Evolutionary conservation across 2,888 invertebrate species (phyloP), one percentile per base, ranked within the genome.

Genomic region (Panorpa germanica): DNA sequence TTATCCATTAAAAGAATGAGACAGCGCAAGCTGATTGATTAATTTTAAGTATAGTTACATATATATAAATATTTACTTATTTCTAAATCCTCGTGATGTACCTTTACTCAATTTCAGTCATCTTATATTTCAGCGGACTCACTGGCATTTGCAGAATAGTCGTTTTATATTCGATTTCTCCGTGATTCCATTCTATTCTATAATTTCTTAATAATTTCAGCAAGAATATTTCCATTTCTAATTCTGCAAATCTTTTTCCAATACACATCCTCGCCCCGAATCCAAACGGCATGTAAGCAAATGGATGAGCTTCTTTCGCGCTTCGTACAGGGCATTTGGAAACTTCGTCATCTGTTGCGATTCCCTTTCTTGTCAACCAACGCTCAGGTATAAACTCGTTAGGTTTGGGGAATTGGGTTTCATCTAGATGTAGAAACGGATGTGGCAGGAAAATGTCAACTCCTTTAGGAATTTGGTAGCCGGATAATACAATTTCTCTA

Each of bases 301-400:
- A 52, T 0, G 51, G 48, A 35, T 43, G 41, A 3, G 39, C 28
- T 12, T 36, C 33, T 22, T 41, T 37, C 1, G 34, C 20, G 4
- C 30, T n/a, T n/a, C n/a, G n/a, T n/a, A n/a, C 18, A 4, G 39
- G 36, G 19, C 28, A 22, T 20, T 19, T 28, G 11, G 26, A n/a
- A 16, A 7, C 13, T n/a, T 29, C 13, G 17, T 17, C 9, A 3
- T 4, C 44, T 3, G 12, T 18, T n/a, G n/a, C n/a, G n/a, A n/a
- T n/a, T 16, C n/a, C 15, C 14, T 25, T 9, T 5, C 53, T 53
- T 26, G 62, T 59, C 22, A 75, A 42, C 77, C 77, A 80, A 39
- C 78, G 55, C 43, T 76, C 70, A 2, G 77, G 76, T 25, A 64
- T 42, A 42, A 65, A 77, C 20, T 60, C 52, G 1, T 56, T 45